Evolutionary conservation across 1,140 invertebrate genomes (phyloP).

Genomic region (Ceratoteleas bidentatus): DNA sequence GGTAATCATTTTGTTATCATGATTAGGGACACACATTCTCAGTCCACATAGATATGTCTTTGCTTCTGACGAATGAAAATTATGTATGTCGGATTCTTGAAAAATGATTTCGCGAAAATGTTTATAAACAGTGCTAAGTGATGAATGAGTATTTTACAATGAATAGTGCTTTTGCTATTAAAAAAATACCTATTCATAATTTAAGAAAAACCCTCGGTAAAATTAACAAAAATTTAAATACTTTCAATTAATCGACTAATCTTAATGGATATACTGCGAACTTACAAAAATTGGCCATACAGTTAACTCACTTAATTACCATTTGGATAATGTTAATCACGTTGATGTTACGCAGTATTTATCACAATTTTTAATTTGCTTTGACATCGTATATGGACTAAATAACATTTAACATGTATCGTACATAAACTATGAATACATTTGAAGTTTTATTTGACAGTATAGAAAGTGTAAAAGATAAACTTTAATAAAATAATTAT

Average conservation of each 20-base stretch:
- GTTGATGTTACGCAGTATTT: constrained; percentile 50
- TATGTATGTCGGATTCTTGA: too few species aligned
- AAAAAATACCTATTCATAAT: constrained; percentile 17
- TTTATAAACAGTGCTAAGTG: constrained; percentile 1
- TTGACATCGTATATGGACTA: constrained; percentile 38
- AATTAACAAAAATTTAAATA: too few species aligned
- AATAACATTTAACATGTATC: constrained; percentile 45
- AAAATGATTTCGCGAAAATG: background rate
- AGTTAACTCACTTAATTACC: constrained; percentile 48
- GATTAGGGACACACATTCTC: too few species aligned
- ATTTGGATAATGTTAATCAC: constrained; percentile 63
- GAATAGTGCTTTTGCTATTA: constrained; percentile 16
- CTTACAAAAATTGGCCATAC: constrained; percentile 37
- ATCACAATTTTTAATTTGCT: constrained; percentile 65
- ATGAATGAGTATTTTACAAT: constrained; percentile 36
- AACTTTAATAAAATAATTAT: constrained; percentile 24
- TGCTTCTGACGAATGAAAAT: too few species aligned
- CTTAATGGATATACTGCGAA: constrained; percentile 27
- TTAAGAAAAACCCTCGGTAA: constrained; percentile 8
- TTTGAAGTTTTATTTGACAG: constrained; percentile 23
- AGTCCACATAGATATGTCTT: too few species aligned
- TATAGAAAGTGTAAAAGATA: constrained; percentile 26
- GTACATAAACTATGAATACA: constrained; percentile 43
- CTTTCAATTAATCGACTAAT: too few species aligned
- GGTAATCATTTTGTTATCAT: too few species aligned